Evolutionary conservation across 2,113 vertebrate genomes (phyloP), one percentile per base, ranked within the genome.

Genomic region (Tragelaphus strepsiceros): DNA sequence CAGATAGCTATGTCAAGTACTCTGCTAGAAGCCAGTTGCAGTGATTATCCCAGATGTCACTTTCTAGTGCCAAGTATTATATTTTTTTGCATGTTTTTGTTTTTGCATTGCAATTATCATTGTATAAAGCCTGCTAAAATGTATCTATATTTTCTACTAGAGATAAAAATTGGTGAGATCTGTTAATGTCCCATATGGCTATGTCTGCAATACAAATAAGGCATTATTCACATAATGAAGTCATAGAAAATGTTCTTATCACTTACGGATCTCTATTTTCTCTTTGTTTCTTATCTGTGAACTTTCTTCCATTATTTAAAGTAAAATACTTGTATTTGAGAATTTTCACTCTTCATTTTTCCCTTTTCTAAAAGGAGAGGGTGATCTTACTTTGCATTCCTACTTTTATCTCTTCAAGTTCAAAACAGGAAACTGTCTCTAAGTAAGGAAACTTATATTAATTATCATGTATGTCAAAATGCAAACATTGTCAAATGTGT

Each of bases 41-140:
- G 17, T 89, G 39, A 97, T 93, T 64, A 96, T 91, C 61, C 71
- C 93, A 96, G 91, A 96, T 97, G 96, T 93, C 90, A 83, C 78
- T 74, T 94, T 89, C 46, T 28, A 64, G 22, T 58, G 78, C 96
- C 94, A 98, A 97, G 8, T 74, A 91, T 51, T 81, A 92, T 39
- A 15, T 26, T 43, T 61, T 87, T 81, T 90, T 9, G 30, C 58
- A n/a, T 74, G 6, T 91, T 26, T 96, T 96, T 97, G 32, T 67
- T 95, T 96, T 91, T 81, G n/a, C 39, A 94, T 80, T 94, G 13
- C 7, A 86, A 90, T 91, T 80, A 96, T 85, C 91, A 91, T 97
- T 97, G 96, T 78, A 91, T 96, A 62, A 93, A 93, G 19, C 28
- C 14, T 39, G 30, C 16, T 96, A 56, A 93, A 96, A 96, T 80